phyloP scores from a whole-genome alignment of 1,140 invertebrate species.

The Cephus cinctus region DNA sequence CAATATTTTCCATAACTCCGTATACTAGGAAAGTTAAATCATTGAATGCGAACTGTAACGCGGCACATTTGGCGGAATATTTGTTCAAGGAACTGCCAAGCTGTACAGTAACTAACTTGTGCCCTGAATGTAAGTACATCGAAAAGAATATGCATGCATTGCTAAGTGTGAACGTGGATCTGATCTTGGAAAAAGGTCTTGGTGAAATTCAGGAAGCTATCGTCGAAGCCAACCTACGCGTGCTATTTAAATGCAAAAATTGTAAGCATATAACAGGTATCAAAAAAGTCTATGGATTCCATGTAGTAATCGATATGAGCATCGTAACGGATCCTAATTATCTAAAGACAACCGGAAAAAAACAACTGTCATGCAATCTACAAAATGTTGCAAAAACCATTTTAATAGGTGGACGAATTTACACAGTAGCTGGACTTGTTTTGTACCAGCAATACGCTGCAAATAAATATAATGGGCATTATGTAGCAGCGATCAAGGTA shows the following conservation, averaged over 20 bases:
- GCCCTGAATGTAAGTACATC: background rate
- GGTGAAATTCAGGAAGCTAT: conserved; percentile 3
- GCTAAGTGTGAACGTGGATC: background rate
- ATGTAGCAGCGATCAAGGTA: too few species aligned
- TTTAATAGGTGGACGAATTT: too few species aligned
- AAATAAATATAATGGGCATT: too few species aligned
- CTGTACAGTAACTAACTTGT: background rate
- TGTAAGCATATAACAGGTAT: background rate
- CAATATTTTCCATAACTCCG: background rate
- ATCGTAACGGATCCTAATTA: conserved; percentile 1
- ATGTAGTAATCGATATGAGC: background rate
- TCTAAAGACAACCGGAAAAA: too few species aligned
- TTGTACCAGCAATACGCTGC: too few species aligned
- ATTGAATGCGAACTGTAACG: background rate
- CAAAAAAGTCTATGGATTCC: background rate
- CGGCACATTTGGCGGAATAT: background rate
- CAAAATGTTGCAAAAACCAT: too few species aligned
- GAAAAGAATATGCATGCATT: background rate
- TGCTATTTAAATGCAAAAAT: background rate
- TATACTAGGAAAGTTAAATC: conserved; percentile 3
- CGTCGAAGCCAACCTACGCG: background rate
- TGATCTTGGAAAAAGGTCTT: background rate
- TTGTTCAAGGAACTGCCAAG: background rate
- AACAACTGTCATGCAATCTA: too few species aligned
- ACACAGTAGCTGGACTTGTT: too few species aligned